phyloP scores from a whole-genome alignment of 2,113 vertebrate genomes.

The Lamprologus lemairii region DNA sequence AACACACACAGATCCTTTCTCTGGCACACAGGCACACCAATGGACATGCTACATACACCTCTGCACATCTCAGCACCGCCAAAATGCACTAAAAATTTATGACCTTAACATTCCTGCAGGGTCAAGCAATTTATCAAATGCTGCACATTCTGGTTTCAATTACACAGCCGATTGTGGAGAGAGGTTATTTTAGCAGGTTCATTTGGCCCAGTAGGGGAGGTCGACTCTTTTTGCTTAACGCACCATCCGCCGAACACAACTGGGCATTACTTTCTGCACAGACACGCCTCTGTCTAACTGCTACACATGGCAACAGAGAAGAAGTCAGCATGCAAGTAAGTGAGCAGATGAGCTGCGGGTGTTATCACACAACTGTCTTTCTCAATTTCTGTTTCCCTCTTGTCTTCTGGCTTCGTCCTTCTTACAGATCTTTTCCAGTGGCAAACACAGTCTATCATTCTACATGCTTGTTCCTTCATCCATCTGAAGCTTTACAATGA shows the following conservation, averaged over 20 bases:
- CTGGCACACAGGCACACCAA: slow-evolving; percentile 19
- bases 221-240: slow-evolving; percentile 79
- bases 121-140: slow-evolving; percentile 99
- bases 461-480: not conserved
- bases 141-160: slow-evolving; percentile 99
- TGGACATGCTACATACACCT: slow-evolving; percentile 47
- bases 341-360: slow-evolving; percentile 44
- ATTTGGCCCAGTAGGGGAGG: slow-evolving; percentile 95
- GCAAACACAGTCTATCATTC: slow-evolving; percentile 1
- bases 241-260: slow-evolving; percentile 69
- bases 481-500: not conserved
- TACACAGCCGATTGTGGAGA: slow-evolving; percentile 94
- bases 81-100: slow-evolving; percentile 92
- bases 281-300: slow-evolving; percentile 49
- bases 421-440: not conserved
- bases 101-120: slow-evolving; percentile 94
- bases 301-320: slow-evolving; percentile 35
- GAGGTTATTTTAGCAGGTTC: slow-evolving; percentile 98
- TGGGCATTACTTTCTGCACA: slow-evolving; percentile 33
- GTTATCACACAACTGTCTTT: slow-evolving; percentile 44
- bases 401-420: not conserved
- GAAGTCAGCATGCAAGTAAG: not conserved
- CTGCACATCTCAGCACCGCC: slow-evolving; percentile 58
- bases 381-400: slow-evolving; percentile 18
- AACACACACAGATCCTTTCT: slow-evolving; percentile 12